Conservation (phyloP, 2,797 vertebrate species). For the Silurus aristotelis region DNA sequence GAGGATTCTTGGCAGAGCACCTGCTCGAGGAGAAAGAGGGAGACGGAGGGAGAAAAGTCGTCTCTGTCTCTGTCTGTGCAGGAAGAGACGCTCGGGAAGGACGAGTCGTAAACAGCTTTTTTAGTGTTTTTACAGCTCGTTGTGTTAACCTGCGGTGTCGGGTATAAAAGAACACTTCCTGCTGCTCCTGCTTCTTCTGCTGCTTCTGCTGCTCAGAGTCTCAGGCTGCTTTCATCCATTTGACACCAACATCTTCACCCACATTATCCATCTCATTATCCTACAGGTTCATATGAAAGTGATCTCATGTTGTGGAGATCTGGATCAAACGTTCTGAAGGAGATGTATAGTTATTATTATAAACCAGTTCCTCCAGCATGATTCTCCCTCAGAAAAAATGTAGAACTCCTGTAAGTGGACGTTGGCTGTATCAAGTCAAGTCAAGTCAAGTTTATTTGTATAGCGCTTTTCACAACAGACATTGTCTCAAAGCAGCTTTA, state of each 20-base stretch:
- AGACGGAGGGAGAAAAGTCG: neutral
- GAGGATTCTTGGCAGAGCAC: constrained; percentile 11
- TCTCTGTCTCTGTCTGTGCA: neutral
- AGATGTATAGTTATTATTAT: neutral
- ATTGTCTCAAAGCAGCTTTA: no score
- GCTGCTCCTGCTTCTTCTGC: neutral
- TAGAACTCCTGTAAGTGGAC: neutral
- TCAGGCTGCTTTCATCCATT: neutral
- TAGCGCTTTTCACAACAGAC: no score
- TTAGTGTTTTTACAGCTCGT: neutral
- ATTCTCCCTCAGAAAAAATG: neutral
- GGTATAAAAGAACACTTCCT: neutral
- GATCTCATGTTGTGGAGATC: neutral
- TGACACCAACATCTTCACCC: neutral
- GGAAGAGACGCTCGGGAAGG: neutral
- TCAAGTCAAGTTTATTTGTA: no score
- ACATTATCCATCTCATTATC: neutral
- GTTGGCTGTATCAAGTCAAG: no score
- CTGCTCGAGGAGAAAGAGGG: neutral
- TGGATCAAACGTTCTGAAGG: neutral
- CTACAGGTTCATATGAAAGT: neutral
- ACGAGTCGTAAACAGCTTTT: neutral
- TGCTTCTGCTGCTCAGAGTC: constrained; percentile 1
- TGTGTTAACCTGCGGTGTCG: neutral
- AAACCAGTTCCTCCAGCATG: neutral